phyloP scores from a whole-genome alignment of 2,113 vertebrate genomes.

The Cairina moschata region DNA sequence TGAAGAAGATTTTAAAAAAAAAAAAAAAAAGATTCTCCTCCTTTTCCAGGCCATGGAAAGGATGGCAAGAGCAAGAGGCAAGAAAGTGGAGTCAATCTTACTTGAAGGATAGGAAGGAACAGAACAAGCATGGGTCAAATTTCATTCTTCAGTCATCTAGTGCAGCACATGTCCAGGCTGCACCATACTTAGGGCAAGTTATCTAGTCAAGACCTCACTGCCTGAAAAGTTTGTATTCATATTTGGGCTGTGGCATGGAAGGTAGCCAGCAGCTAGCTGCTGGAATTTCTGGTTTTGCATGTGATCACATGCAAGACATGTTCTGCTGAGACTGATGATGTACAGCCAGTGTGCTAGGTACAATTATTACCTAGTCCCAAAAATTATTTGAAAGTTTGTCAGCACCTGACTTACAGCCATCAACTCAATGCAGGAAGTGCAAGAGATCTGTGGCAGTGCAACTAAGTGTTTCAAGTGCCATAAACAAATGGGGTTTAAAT shows the following conservation, averaged over 20 bases:
- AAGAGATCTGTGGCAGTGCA: background rate
- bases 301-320: fast-evolving
- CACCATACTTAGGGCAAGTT: fast-evolving
- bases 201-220: background rate
- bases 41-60: background rate
- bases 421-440: background rate
- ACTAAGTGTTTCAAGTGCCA: background rate
- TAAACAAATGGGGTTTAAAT: background rate
- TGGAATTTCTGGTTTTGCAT: background rate
- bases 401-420: background rate
- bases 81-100: background rate
- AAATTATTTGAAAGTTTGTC: background rate
- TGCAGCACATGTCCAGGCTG: background rate
- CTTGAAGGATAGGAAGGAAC: background rate
- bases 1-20: background rate
- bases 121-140: background rate
- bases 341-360: background rate
- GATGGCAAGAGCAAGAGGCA: background rate
- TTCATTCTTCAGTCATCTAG: background rate
- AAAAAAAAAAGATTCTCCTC: background rate
- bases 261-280: background rate
- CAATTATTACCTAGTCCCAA: background rate
- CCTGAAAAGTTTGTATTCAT: background rate
- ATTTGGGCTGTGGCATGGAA: background rate
- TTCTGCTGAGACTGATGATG: background rate